Evolutionary conservation across 2,888 invertebrate genomes (phyloP), one percentile per base, ranked within the genome.

Genomic region (Sericinus montela): DNA sequence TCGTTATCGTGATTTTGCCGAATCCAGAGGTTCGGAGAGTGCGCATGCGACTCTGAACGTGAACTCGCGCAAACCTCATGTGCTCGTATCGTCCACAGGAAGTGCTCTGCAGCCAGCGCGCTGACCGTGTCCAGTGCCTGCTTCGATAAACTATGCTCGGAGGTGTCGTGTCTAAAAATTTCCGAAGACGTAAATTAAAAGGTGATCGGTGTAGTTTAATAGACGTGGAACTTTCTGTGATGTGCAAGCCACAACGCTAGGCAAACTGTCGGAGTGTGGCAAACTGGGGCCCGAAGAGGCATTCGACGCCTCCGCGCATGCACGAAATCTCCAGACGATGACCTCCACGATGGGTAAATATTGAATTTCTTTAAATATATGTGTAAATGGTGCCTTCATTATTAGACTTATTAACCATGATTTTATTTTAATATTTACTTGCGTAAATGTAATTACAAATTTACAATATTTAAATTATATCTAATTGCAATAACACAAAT

Each of bases 1-100:
- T 88, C 84, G 85, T 88, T 88, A 88, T 88, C 87, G 88, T 84
- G 87, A 84, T 84, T 88, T 83, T 84, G 88, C 86, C 87, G 88
- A 88, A 88, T 79, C 85, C 73, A 85, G 87, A 85, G 84, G 88
- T 82, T 84, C 75, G 71, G 67, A 65, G 69, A 70, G 74, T 74
- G 79, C 80, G 74, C 73, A 67, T 64, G 63, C 72, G 62, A 67
- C 60, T 53, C 55, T 19, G 57, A 25, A 6, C 25, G 10, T 3
- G 11, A 11, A 32, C 1, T 32, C 59, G 65, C 65, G 67, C 11
- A 65, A 60, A 67, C 54, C 62, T 57, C 63, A 72, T 69, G 68
- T 65, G 68, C 72, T 69, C 68, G 72, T 63, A 65, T 64, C 70
- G 63, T 62, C 68, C 73, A 68, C 82, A 82, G 82, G 78, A 75